Base-by-base conservation (phyloP, 1,140 invertebrate genomes). In the Dendroctonus ponderosae region DNA sequence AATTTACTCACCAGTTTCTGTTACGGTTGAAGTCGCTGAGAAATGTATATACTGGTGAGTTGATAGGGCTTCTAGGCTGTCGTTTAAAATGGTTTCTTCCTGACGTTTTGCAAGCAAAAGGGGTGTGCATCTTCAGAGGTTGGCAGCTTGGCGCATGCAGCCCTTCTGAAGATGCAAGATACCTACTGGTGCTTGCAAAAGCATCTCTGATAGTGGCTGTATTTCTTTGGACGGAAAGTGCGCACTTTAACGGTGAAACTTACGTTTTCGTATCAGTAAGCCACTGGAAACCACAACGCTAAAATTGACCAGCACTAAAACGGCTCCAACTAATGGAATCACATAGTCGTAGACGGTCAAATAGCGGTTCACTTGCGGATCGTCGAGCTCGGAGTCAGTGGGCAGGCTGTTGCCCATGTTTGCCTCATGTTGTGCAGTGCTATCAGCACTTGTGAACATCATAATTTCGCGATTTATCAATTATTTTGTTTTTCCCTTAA, bases 221-320 rank as follows among this genome's bases (percentile, higher is more conserved):
- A 26, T 26, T 26, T 26, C 26, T 26, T 26, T 3, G 26, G 26
- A 26, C 1, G 26, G 26, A 26, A 26, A 26, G 26, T 26, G 9
- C 50, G 9, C 15, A 52, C 8, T n/a, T 52, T 2, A 52, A 9
- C 1, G 9, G 3, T 50, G 9, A 53, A 11, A 53, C 51, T 75
- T 77, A 84, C 83, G 80, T 79, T 82, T 83, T 72, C 79, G 81
- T 42, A 85, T 73, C 59, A 85, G 81, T 3, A 85, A 73, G 57
- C 82, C 82, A 74, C 83, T 84, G 3, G 84, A 85, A 59, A 85
- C 74, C 8, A 85, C 81, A n/a, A 85, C 82, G 0, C 79, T 78
- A 14, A 84, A 70, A 74, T 85, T 85, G 59, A 82, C 79, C 5
- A 82, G 52, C 51, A 85, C 80, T 58, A 84, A 83, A 7, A 85